These are phyloP conservation scores for Columba guinea DNA, from an alignment of 2,797 vertebrate species.

Conservation along the genomic window DNA sequence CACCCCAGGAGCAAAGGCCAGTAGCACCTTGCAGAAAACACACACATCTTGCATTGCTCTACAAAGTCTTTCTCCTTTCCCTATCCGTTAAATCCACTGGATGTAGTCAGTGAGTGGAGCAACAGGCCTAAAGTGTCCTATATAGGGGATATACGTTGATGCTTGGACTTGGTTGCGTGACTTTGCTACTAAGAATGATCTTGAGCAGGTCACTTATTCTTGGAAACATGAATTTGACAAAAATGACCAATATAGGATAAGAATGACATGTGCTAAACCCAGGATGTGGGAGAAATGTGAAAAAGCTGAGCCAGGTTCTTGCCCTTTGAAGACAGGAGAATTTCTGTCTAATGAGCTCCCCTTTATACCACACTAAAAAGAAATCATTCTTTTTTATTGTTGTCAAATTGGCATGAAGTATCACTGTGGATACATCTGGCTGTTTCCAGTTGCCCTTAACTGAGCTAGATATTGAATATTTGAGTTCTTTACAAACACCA, in stretches of 20 bases:
- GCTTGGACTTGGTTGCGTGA: not conserved
- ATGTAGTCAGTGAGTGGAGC: not conserved
- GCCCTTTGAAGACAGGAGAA: conserved; percentile 32
- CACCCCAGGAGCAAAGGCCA: not conserved
- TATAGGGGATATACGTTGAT: not conserved
- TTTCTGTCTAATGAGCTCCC: conserved; percentile 3
- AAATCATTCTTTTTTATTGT: conserved; percentile 27
- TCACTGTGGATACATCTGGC: not conserved
- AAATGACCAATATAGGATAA: not conserved
- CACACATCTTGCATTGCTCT: not conserved
- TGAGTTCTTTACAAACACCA: not conserved
- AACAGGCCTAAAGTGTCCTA: not conserved
- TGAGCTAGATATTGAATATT: conserved; percentile 1
- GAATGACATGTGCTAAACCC: not conserved
- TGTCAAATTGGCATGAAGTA: conserved; percentile 9
- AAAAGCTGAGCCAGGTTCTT: conserved; percentile 45
- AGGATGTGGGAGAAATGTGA: conserved; percentile 9
- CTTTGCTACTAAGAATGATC: not conserved
- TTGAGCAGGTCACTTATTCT: not conserved
- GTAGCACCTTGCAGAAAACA: not conserved
- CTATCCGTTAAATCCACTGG: not conserved
- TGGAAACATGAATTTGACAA: not conserved
- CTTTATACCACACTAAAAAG: conserved; percentile 25
- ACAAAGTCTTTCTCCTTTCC: not conserved
- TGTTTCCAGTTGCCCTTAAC: conserved; percentile 5